phyloP scores from a whole-genome alignment of 2,113 vertebrate genomes.

The Seriola rivoliana region DNA sequence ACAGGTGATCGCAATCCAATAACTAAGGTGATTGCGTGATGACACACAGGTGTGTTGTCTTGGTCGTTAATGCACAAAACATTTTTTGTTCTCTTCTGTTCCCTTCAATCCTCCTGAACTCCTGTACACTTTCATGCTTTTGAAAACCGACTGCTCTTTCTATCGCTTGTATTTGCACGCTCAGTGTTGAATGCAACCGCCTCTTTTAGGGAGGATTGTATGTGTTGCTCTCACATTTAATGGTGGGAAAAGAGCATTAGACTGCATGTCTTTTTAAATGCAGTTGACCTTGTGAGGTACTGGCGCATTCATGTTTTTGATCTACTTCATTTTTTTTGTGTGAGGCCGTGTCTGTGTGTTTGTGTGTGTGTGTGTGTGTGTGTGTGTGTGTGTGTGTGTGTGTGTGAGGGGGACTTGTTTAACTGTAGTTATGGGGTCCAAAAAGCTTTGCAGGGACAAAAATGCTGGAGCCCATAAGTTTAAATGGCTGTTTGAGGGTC shows the following conservation, averaged over 20 bases:
- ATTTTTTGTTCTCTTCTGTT: neutral
- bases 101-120: neutral
- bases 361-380: neutral
- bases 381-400: no score
- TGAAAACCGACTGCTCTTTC: neutral
- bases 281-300: conserved; percentile 5
- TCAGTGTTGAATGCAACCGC: neutral
- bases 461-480: no score
- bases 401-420: no score
- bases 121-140: neutral
- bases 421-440: no score
- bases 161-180: neutral
- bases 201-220: conserved; percentile 10
- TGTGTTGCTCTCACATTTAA: conserved; percentile 33
- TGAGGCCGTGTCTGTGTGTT: neutral
- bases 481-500: no score
- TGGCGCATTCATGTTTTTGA: neutral
- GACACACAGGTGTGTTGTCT: neutral
- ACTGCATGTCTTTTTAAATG: conserved; percentile 5
- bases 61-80: neutral
- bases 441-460: no score
- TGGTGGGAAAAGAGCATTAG: conserved; percentile 14
- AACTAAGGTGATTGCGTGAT: neutral
- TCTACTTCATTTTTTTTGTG: neutral
- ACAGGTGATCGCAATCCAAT: neutral